A percentile compares a stretch with the other conserved stretches of the same genome.
These are phyloP conservation scores for Papilio elwesi DNA, from an alignment of 2,888 invertebrate genomes.

Conservation along the genomic window DNA sequence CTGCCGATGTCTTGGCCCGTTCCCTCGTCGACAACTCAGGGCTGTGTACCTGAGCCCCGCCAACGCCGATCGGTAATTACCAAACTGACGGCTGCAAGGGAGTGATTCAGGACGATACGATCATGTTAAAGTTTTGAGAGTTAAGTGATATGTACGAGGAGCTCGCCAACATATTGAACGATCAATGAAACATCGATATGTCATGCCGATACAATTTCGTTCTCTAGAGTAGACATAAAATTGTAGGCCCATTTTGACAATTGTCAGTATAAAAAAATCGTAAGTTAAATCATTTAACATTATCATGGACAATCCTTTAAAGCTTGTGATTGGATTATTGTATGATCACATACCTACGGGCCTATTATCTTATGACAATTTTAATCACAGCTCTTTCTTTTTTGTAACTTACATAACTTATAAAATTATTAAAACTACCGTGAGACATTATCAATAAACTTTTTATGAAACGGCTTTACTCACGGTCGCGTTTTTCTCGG, in stretches of 20 bases:
- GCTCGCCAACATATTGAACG: slow-evolving; percentile 41
- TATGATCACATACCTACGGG: not conserved
- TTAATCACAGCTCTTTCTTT: too few species aligned
- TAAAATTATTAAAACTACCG: too few species aligned
- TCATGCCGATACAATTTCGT: slow-evolving; percentile 1
- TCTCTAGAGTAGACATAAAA: not conserved
- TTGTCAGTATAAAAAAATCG: too few species aligned
- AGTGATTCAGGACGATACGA: slow-evolving; percentile 76
- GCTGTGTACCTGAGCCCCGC: slow-evolving; percentile 82
- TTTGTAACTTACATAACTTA: too few species aligned
- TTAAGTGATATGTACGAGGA: slow-evolving; percentile 48
- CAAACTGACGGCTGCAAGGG: slow-evolving; percentile 72
- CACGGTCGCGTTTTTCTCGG: too few species aligned
- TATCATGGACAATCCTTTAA: not conserved
- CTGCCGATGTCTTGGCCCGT: slow-evolving; percentile 79
- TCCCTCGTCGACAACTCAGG: slow-evolving; percentile 82
- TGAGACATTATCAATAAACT: too few species aligned
- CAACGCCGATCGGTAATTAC: slow-evolving; percentile 72
- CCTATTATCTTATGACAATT: too few species aligned
- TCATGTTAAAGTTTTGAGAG: slow-evolving; percentile 76
- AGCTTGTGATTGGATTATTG: not conserved
- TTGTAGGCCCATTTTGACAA: not conserved
- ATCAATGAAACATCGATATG: slow-evolving; percentile 24
- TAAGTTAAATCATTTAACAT: not conserved
- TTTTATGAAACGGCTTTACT: too few species aligned